These are phyloP conservation scores for Suricata suricatta DNA, from an alignment of 2,113 vertebrate species.

Conservation along the genomic window DNA sequence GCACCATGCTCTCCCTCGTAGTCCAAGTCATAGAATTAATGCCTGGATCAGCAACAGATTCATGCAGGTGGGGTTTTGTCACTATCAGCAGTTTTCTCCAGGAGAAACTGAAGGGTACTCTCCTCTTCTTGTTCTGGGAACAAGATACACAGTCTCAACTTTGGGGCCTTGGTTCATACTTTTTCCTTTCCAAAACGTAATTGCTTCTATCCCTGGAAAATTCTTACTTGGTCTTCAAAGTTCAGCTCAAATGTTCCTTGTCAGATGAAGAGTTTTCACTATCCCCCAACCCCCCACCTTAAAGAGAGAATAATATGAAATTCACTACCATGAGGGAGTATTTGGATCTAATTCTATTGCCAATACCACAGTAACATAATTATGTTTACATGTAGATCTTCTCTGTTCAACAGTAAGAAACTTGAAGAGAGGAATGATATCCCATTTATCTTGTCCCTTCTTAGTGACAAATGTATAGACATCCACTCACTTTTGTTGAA, in stretches of 20 bases:
- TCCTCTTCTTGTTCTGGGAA: background rate
- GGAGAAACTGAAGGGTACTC: background rate
- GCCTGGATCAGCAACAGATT: background rate
- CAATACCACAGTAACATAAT: background rate
- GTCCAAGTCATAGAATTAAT: background rate
- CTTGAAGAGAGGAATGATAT: background rate
- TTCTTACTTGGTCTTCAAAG: background rate
- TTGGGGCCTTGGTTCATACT: background rate
- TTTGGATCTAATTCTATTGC: background rate
- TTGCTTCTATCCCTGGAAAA: background rate
- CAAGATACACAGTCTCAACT: background rate
- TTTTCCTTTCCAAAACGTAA: background rate
- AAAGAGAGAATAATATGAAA: background rate
- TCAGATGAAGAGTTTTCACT: background rate
- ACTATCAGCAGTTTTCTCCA: background rate
- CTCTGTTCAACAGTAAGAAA: background rate
- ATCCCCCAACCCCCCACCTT: rapidly evolving
- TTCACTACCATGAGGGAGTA: background rate
- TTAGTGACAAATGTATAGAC: background rate
- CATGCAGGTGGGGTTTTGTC: background rate
- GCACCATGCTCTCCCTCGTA: background rate
- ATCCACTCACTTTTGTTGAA: slow-evolving; percentile 17
- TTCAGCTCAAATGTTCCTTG: background rate
- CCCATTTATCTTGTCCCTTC: slow-evolving; percentile 17
- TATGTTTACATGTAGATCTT: background rate